phyloP scores from a whole-genome alignment of 2,113 vertebrate genomes.

The Cynocephalus volans region DNA sequence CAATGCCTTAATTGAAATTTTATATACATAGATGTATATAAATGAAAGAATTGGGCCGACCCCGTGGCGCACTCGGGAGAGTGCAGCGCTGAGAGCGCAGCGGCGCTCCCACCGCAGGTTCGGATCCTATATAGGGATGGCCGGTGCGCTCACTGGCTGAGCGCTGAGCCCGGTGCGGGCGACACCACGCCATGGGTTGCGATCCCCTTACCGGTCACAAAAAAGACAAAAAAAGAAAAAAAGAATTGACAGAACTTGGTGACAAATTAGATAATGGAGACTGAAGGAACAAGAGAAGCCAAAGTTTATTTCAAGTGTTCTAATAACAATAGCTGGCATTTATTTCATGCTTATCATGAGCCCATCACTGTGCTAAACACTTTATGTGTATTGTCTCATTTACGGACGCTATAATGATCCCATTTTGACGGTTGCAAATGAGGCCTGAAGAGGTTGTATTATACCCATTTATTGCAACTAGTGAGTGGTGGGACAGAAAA shows the following conservation, averaged over 20 bases:
- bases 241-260: neutral
- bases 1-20: neutral
- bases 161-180: too few relatives aligned
- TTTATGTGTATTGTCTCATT: neutral
- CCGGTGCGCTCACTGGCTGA: too few relatives aligned
- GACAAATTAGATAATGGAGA: neutral
- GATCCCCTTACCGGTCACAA: too few relatives aligned
- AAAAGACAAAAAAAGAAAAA: too few relatives aligned
- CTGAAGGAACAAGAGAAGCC: neutral
- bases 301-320: neutral
- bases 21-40: neutral
- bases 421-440: neutral
- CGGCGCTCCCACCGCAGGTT: too few relatives aligned
- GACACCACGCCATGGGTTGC: too few relatives aligned
- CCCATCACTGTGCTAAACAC: neutral
- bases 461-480: neutral
- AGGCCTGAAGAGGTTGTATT: neutral
- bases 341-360: neutral
- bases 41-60: too few relatives aligned
- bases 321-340: neutral
- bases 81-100: too few relatives aligned
- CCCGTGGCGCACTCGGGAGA: too few relatives aligned
- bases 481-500: neutral
- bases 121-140: too few relatives aligned
- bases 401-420: neutral